Evolutionary conservation across 1,140 invertebrate species (phyloP).

Genomic region (Nixonia krombeini): DNA sequence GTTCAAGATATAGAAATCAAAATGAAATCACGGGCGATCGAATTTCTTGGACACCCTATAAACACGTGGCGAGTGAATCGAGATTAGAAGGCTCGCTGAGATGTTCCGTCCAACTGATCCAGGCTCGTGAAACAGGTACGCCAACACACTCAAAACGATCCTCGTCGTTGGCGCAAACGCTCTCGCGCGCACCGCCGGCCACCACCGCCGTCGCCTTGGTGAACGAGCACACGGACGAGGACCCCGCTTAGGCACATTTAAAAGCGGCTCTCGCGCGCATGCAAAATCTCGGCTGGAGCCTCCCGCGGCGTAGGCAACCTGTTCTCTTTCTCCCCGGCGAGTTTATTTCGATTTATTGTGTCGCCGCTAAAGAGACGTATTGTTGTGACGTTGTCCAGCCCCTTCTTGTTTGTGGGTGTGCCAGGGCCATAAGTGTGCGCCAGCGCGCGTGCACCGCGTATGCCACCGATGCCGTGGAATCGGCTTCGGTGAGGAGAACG

Average conservation of each 20-base stretch:
- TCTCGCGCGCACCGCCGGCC: too few relatives aligned
- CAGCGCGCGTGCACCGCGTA: neutral
- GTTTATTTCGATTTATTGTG: constrained; percentile 67
- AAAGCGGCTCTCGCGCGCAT: constrained; percentile 20
- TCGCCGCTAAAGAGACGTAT: constrained; percentile 66
- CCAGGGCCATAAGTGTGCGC: neutral
- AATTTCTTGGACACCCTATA: constrained; percentile 33
- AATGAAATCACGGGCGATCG: neutral
- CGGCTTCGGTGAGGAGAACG: neutral
- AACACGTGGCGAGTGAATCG: constrained; percentile 30
- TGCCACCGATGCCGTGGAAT: neutral
- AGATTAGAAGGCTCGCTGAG: constrained; percentile 49
- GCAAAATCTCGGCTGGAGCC: constrained; percentile 53
- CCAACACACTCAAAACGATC: constrained; percentile 30
- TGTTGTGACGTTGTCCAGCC: constrained; percentile 61
- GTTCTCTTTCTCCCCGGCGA: constrained; percentile 57
- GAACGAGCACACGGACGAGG: too few relatives aligned
- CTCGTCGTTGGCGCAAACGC: constrained; percentile 8
- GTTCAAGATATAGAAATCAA: too few relatives aligned
- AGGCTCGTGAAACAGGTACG: constrained; percentile 44
- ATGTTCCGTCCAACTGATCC: constrained; percentile 47
- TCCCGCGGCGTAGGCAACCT: constrained; percentile 61
- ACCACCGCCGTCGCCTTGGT: neutral
- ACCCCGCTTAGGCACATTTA: constrained; percentile 21
- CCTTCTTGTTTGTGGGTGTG: constrained; percentile 29